Percentiles rank a stretch among this genome's conserved stretches.
These are phyloP conservation scores for Dilophus febrilis DNA, from an alignment of 2,888 invertebrate genomes.

Conservation along the genomic window DNA sequence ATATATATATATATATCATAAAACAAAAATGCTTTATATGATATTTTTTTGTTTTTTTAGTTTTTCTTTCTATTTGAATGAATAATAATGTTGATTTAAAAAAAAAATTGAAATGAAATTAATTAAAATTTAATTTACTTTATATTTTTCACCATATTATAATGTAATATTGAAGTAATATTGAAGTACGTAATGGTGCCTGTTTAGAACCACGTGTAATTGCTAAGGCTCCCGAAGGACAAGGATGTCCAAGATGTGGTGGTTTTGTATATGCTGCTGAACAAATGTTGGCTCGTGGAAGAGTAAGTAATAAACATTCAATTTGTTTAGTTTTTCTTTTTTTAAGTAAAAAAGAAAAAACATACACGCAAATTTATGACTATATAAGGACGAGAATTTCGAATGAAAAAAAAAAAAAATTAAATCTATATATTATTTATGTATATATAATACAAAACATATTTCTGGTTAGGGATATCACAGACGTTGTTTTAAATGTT, in stretches of 20 bases:
- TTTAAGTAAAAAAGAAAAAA: no score
- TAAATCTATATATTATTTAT: not conserved
- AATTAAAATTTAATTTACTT: not conserved
- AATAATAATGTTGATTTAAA: not conserved
- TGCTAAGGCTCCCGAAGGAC: constrained; percentile 67
- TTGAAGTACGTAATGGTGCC: constrained; percentile 40
- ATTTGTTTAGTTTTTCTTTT: no score
- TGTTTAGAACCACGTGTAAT: constrained; percentile 52
- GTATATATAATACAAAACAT: no score
- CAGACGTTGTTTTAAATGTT: constrained; percentile 79
- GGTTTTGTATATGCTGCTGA: constrained; percentile 82
- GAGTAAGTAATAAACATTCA: constrained; percentile 59
- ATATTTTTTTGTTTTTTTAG: not conserved
- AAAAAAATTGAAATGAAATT: not conserved
- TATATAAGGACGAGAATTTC: not conserved
- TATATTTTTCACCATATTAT: no score
- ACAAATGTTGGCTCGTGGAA: constrained; percentile 80
- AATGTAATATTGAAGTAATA: not conserved
- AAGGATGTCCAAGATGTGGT: constrained; percentile 78
- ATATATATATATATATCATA: no score
- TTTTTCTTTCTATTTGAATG: not conserved
- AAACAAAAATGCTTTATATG: not conserved
- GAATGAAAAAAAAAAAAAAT: not conserved
- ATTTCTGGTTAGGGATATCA: constrained; percentile 62
- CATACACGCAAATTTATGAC: no score